A percentile compares a stretch with the other conserved stretches of the same genome.
phyloP scores from a whole-genome alignment of 2,888 invertebrate species.

The Archips xylosteana region DNA sequence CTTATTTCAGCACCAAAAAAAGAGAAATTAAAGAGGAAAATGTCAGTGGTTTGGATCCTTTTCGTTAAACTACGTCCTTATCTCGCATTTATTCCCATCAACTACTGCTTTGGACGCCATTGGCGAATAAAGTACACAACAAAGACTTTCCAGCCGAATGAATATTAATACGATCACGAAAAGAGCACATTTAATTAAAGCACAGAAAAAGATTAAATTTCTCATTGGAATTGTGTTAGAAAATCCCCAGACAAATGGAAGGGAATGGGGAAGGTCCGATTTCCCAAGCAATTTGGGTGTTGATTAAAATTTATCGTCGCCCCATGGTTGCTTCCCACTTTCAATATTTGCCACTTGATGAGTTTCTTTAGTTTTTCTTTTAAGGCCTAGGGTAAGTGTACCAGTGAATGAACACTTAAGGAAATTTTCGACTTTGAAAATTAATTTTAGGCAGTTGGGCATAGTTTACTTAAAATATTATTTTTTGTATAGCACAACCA shows the following conservation, averaged over 20 bases:
- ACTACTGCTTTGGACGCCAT: background rate
- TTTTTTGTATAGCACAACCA: too few species aligned
- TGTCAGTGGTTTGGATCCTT: too few species aligned
- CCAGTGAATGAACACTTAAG: too few species aligned
- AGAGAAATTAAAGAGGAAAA: too few species aligned
- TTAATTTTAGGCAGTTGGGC: too few species aligned
- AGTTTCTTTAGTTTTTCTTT: constrained; percentile 7
- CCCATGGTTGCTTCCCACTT: constrained; percentile 7
- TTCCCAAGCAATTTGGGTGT: constrained; percentile 37
- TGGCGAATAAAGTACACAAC: constrained; percentile 11
- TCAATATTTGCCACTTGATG: constrained; percentile 12
- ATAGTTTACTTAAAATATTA: too few species aligned
- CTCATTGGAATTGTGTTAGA: constrained; percentile 39
- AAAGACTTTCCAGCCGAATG: constrained; percentile 17
- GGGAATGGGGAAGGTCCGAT: constrained; percentile 32
- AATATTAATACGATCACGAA: constrained; percentile 26
- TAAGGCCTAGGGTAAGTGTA: too few species aligned
- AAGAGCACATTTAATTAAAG: constrained; percentile 36
- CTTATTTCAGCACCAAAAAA: too few species aligned
- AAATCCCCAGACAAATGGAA: constrained; percentile 38
- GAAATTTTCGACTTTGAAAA: too few species aligned
- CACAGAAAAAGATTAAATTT: constrained; percentile 31
- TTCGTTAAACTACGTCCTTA: too few species aligned
- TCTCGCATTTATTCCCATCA: too few species aligned
- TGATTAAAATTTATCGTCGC: constrained; percentile 39